These are phyloP conservation scores for Hyperoplus lanceolatus DNA, from an alignment of 2,797 vertebrate genomes.

Conservation along the genomic window DNA sequence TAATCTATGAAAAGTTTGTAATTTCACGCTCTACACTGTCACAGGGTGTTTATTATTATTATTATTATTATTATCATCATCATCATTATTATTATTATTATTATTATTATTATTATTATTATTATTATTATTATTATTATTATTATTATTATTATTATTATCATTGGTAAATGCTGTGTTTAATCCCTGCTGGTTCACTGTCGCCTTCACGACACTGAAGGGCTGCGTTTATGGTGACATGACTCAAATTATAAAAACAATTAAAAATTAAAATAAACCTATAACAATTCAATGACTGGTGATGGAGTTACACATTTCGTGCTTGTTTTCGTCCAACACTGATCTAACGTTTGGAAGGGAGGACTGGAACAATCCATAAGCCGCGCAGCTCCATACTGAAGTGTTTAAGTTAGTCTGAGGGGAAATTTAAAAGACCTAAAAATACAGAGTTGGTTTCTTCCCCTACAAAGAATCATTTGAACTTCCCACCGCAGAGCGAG, in stretches of 20 bases:
- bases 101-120: neutral
- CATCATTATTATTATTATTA: neutral
- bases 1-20: slow-evolving; percentile 33
- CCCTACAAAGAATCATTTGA: slow-evolving; percentile 90
- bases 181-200: slow-evolving; percentile 20
- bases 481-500: slow-evolving; percentile 89
- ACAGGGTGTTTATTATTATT: neutral
- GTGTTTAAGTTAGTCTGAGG: slow-evolving; percentile 83
- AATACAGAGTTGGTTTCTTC: slow-evolving; percentile 87
- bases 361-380: slow-evolving; percentile 70
- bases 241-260: slow-evolving; percentile 49
- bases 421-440: slow-evolving; percentile 87
- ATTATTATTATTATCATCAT: neutral
- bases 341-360: slow-evolving; percentile 64
- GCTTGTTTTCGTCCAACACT: slow-evolving; percentile 54
- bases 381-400: slow-evolving; percentile 80
- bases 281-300: slow-evolving; percentile 39
- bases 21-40: slow-evolving; percentile 29
- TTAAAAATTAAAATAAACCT: slow-evolving; percentile 47
- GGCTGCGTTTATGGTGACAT: slow-evolving; percentile 61
- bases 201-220: slow-evolving; percentile 2
- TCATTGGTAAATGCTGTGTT: slow-evolving; percentile 14
- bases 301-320: slow-evolving; percentile 71
- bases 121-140: too few relatives aligned
- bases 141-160: neutral